Base-by-base conservation (phyloP, 2,113 vertebrate genomes). In the Pycnonotus jocosus region DNA sequence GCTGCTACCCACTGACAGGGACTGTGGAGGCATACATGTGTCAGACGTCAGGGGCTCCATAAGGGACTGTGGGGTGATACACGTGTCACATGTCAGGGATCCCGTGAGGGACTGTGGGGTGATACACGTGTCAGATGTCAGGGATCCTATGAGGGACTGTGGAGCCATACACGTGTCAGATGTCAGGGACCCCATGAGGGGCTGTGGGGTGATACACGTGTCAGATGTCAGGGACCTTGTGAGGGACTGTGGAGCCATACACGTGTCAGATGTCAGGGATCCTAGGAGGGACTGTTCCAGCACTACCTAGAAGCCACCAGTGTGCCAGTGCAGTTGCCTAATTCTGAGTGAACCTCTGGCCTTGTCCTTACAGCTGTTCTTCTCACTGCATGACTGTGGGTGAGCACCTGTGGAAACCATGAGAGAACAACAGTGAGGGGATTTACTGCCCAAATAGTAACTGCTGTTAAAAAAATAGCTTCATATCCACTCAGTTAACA, bases 161-260 rank as follows among this genome's bases (percentile, higher is more conserved):
- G n/a, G n/a, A n/a, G n/a, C n/a, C n/a, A n/a, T n/a, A n/a, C n/a
- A n/a, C n/a, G n/a, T n/a, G n/a, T n/a, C n/a, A n/a, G n/a, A n/a
- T n/a, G n/a, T n/a, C n/a, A n/a, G n/a, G n/a, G n/a, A n/a, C n/a
- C n/a, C n/a, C n/a, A n/a, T n/a, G n/a, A 73, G 37, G 47, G 22
- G n/a, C 60, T 69, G 11, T 2, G 7, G 48, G 44, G 22, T 61
- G 37, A 38, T 4, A 17, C n/a, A 48, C 0, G 0, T 6, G 2
- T 23, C 53, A 30, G 10, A 15, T n/a, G n/a, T 11, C 17, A 42
- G 22, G 19, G 18, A 50, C 10, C 24, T 35, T 0, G 0, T 13
- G 42, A 74, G n/a, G 42, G 22, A n/a, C 66, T 68, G 10, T 2
- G 7, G 47, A 47, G 21, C 54, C 45, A 38, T 4, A 27, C 33